These are phyloP conservation scores for Hyposmocoma kahamanoa DNA, from an alignment of 1,140 invertebrate species.

Conservation along the genomic window DNA sequence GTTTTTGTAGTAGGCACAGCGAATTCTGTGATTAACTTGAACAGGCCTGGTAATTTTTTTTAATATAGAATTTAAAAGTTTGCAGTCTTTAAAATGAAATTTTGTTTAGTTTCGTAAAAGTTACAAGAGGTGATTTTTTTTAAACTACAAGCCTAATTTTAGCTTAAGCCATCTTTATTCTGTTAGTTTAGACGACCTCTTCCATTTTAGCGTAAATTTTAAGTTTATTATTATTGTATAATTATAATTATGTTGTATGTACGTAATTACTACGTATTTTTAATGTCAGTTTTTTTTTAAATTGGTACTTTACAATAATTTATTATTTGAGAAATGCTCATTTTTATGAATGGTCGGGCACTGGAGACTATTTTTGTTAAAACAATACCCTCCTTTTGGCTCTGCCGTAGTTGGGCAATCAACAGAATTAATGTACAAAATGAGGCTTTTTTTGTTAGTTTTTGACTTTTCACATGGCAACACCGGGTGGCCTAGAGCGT, in stretches of 20 bases:
- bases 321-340: slow-evolving; percentile 34
- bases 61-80: no score
- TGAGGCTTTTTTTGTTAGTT: slow-evolving; percentile 42
- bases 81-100: no score
- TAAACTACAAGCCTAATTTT: no score
- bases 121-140: no score
- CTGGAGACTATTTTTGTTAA: slow-evolving; percentile 24
- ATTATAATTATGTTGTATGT: slow-evolving; percentile 38
- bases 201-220: slow-evolving; percentile 58
- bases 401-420: no score
- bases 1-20: no score
- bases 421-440: slow-evolving; percentile 47
- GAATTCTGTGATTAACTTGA: no score
- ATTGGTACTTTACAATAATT: slow-evolving; percentile 30
- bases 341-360: slow-evolving; percentile 31
- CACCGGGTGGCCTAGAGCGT: slow-evolving; percentile 30
- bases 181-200: slow-evolving; percentile 61
- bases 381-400: no score
- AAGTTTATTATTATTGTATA: slow-evolving; percentile 44
- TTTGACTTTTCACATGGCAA: slow-evolving; percentile 22
- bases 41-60: no score
- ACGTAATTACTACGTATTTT: slow-evolving; percentile 18
- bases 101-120: no score
- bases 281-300: slow-evolving; percentile 16
- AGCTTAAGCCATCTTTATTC: no score